Evolutionary conservation across 2,888 invertebrate species (phyloP).

Genomic region (Lithophane semibrunnea): DNA sequence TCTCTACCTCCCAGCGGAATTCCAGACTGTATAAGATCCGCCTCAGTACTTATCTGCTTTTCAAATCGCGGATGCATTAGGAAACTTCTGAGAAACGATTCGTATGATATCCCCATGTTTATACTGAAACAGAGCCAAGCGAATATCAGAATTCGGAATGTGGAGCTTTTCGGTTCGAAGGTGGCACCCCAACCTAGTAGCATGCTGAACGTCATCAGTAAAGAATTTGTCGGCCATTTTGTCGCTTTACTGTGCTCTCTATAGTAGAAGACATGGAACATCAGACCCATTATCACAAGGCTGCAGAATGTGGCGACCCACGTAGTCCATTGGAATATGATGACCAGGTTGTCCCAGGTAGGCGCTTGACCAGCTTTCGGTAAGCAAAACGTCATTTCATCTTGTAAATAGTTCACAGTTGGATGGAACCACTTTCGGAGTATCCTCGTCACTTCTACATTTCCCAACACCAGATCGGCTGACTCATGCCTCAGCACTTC

Average conservation of each 20-base stretch:
- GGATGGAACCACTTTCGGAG: constrained; percentile 87
- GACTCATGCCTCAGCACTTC: constrained; percentile 78
- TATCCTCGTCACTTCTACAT: constrained; percentile 85
- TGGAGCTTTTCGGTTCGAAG: constrained; percentile 82
- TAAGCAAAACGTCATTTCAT: constrained; percentile 88
- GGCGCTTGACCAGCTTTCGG: constrained; percentile 84
- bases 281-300: constrained; percentile 79
- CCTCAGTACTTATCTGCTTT: constrained; percentile 87
- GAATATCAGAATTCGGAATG: constrained; percentile 86
- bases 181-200: constrained; percentile 85
- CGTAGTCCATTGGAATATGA: constrained; percentile 87
- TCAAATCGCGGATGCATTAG: constrained; percentile 89
- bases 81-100: constrained; percentile 88
- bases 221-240: constrained; percentile 87
- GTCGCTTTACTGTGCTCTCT: constrained; percentile 80
- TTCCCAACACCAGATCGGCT: constrained; percentile 85
- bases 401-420: constrained; percentile 87
- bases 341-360: constrained; percentile 87
- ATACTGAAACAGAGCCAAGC: constrained; percentile 87
- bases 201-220: constrained; percentile 87
- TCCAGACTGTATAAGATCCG: constrained; percentile 84
- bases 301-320: constrained; percentile 84
- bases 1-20: constrained; percentile 87
- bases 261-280: constrained; percentile 84
- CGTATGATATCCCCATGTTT: constrained; percentile 88